Conservation (phyloP, 2,888 invertebrate species). For the Aphodius sticticus region DNA sequence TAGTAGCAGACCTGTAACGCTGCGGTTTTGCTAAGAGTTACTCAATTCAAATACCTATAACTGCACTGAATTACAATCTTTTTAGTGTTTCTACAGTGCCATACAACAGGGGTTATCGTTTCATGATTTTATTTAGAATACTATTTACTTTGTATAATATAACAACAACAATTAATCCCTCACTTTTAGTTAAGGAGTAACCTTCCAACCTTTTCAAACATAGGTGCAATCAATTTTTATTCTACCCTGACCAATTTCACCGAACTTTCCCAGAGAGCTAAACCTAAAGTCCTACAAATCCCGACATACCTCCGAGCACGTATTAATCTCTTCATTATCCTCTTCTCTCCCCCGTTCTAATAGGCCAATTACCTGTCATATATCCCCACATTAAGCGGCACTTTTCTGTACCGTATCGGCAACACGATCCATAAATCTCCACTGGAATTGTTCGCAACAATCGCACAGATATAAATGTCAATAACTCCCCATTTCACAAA, state of each 20-base stretch:
- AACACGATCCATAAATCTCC: background rate
- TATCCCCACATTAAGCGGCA: background rate
- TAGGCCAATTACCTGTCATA: constrained; percentile 4
- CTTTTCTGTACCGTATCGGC: background rate
- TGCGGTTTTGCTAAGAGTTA: too few relatives aligned
- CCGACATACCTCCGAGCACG: background rate
- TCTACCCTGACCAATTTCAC: background rate
- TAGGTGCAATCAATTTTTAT: background rate
- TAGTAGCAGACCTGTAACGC: too few relatives aligned
- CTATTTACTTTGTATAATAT: too few relatives aligned
- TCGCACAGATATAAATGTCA: background rate
- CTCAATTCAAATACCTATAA: too few relatives aligned
- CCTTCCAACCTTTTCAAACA: too few relatives aligned
- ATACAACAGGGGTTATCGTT: too few relatives aligned
- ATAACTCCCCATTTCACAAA: background rate
- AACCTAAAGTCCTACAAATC: background rate
- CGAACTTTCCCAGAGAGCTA: background rate
- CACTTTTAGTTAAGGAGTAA: too few relatives aligned
- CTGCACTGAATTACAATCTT: too few relatives aligned
- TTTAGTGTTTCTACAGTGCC: too few relatives aligned
- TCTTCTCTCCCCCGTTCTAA: background rate
- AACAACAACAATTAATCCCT: too few relatives aligned
- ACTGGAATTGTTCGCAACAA: background rate
- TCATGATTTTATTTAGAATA: too few relatives aligned
- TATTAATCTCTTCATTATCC: constrained; percentile 4